A percentile compares a stretch with the other conserved stretches of the same genome.
phyloP scores from a whole-genome alignment of 2,113 vertebrate genomes.

The Ploceus nigricollis region DNA sequence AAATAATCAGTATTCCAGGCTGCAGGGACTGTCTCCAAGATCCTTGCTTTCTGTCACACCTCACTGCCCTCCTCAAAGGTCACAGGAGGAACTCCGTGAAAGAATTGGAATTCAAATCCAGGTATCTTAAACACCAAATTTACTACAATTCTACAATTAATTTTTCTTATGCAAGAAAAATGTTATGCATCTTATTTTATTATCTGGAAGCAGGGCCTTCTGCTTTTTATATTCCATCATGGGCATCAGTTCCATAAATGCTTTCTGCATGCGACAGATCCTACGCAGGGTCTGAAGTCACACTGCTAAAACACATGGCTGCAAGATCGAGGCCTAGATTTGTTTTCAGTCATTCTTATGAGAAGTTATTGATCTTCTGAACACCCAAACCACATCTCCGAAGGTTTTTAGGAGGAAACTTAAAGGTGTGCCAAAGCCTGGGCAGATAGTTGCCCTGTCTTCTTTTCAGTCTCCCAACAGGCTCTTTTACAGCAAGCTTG shows the following conservation, averaged over 20 bases:
- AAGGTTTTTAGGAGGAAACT: neutral
- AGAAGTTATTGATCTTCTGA: neutral
- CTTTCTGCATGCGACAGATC: neutral
- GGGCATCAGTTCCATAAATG: neutral
- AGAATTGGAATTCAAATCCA: neutral
- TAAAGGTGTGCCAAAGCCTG: neutral
- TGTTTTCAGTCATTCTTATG: neutral
- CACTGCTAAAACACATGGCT: neutral
- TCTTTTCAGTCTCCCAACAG: neutral
- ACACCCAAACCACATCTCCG: neutral
- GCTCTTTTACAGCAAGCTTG: neutral
- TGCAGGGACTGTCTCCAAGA: neutral
- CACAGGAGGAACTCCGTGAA: neutral
- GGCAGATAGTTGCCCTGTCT: neutral
- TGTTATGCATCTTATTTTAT: neutral
- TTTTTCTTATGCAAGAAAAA: neutral
- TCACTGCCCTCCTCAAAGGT: neutral
- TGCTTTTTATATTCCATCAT: neutral
- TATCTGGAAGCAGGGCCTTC: constrained; percentile 5
- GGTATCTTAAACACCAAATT: neutral
- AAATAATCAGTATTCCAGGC: neutral
- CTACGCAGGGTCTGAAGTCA: neutral
- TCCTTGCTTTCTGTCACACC: neutral
- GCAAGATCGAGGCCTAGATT: neutral
- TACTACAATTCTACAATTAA: neutral